A percentile compares a stretch with the other conserved stretches of the same genome.
Conservation (phyloP, 2,888 invertebrate species). For the Thera britannica region DNA sequence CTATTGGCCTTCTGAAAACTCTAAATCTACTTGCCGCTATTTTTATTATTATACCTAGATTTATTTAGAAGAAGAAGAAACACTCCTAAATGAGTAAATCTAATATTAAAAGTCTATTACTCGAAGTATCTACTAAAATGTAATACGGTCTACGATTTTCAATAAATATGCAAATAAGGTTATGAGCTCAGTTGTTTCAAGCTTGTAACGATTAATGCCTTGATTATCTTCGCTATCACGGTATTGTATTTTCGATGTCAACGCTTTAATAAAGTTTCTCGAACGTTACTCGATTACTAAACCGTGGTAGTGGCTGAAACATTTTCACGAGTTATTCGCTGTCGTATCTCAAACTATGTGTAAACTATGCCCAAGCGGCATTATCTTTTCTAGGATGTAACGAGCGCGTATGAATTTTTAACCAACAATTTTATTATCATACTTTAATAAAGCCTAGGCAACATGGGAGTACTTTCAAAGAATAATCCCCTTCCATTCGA, state of each 20-base stretch:
- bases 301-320: conserved; percentile 48
- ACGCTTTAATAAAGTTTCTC: conserved; percentile 43
- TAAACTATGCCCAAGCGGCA: conserved; percentile 61
- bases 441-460: conserved; percentile 44
- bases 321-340: conserved; percentile 57
- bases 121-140: conserved; percentile 54
- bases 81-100: conserved; percentile 50
- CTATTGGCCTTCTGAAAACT: conserved; percentile 51
- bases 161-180: conserved; percentile 70
- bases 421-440: conserved; percentile 43
- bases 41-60: conserved; percentile 50
- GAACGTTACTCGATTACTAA: conserved; percentile 45
- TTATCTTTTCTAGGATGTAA: conserved; percentile 50
- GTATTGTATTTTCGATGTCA: conserved; percentile 50
- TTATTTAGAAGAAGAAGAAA: conserved; percentile 56
- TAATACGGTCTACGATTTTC: conserved; percentile 65
- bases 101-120: conserved; percentile 56
- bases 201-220: conserved; percentile 56
- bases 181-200: conserved; percentile 61
- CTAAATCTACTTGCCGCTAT: conserved; percentile 57
- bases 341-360: conserved; percentile 59
- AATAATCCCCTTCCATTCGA: conserved; percentile 63
- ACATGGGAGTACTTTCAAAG: conserved; percentile 53
- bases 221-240: conserved; percentile 55
- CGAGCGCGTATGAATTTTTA: conserved; percentile 46